Base-by-base conservation (phyloP, 2,888 invertebrate genomes). In the Xestia rhomboidea region DNA sequence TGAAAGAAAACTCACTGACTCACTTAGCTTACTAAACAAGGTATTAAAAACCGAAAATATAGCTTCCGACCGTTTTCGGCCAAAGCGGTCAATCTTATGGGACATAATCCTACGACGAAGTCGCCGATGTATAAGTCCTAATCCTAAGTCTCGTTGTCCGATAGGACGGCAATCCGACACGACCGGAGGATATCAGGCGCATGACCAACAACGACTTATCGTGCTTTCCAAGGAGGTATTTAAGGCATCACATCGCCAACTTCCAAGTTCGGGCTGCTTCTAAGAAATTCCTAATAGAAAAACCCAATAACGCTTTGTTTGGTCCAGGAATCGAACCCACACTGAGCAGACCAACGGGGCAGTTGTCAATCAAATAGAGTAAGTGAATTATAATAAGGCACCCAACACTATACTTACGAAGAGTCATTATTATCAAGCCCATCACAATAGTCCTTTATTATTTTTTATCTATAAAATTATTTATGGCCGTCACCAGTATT, bases 391-490 rank as follows among this genome's bases (percentile, higher is more conserved):
- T 44, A 15, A 60, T 15, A 46, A 21, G 7, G n/a, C 21, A 34
- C 15, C 13, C 21, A 34, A 15, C 38, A 34, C 0, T 21, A 34
- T 27, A 64, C 18, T 34, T 34, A 54, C 24, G 1, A 34, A 72
- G 18, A 46, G 13, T 44, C 38, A 62, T 38, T 67, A 76, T 44
- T 69, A 44, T 51, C 27, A 44, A 68, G 15, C 27, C 38, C 7
- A 34, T 2, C 34, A 81, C 27, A 73, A 57, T 18, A 34, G 4
- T 27, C 21, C n/a, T 46, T 54, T 70, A 66, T 57, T 7, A 44
- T 62, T 68, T 74, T 82, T 84, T 67, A 84, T 84, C 76, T 66
- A 34, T 30, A 66, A 34, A 41, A 75, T 64, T 34, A 80, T 66
- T 46, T 54, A 76, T 69, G 63, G 21, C 27, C 34, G 51, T 44